A percentile compares a stretch with the other conserved stretches of the same genome.
Conservation (phyloP, 2,113 vertebrate species). For the Phocoena sinus region DNA sequence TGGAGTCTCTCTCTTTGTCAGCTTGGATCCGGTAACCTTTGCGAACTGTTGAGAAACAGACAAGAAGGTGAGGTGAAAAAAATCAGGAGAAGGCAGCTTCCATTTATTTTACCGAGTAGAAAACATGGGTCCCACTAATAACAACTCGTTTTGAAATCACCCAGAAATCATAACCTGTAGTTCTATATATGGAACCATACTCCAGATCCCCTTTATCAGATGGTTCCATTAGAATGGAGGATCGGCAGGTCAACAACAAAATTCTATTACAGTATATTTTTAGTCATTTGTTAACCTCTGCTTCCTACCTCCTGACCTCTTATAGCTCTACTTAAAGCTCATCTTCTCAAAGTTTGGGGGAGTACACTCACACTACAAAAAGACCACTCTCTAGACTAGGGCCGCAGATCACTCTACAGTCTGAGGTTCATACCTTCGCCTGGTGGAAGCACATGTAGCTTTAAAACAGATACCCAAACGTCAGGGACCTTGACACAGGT, state of each 20-base stretch:
- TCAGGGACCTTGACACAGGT: background rate
- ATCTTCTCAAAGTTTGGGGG: background rate
- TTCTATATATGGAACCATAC: background rate
- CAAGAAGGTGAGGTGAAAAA: background rate
- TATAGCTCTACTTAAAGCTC: background rate
- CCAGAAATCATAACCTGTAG: background rate
- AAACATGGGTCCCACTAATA: background rate
- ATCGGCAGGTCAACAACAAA: background rate
- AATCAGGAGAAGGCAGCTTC: background rate
- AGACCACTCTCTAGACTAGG: background rate
- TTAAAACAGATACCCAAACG: background rate
- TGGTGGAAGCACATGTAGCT: background rate
- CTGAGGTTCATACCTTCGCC: background rate
- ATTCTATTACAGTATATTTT: background rate
- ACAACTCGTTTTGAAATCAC: background rate
- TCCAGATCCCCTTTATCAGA: background rate
- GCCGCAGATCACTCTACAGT: background rate
- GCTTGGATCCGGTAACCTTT: slow-evolving; percentile 92
- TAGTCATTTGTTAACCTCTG: background rate
- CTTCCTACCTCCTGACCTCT: background rate
- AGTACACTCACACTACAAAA: background rate
- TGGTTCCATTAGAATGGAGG: background rate
- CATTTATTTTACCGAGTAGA: background rate
- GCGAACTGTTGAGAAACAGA: slow-evolving; percentile 80
- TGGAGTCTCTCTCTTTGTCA: slow-evolving; percentile 91